Evolutionary conservation across 2,113 vertebrate genomes (phyloP), one percentile per base, ranked within the genome.

Genomic region (Agelaius phoeniceus): DNA sequence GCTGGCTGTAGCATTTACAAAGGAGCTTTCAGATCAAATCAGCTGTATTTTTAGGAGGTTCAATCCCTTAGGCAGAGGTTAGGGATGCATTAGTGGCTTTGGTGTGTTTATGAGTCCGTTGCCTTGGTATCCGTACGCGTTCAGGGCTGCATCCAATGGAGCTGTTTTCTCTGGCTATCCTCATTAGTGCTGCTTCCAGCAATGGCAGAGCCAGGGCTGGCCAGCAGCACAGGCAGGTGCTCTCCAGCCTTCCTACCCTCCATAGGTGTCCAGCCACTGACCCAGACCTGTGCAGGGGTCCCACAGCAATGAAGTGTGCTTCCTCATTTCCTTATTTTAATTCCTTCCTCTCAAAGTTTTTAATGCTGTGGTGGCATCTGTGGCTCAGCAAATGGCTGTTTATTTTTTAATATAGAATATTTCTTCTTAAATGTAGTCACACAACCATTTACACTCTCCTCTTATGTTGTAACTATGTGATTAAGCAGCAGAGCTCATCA

Each of bases 61-160:
- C 87, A 76, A 1, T 79, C 71, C 84, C 87, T 85, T 19, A 57
- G 58, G 93, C 87, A 79, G 79, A 72, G 81, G 87, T 79, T 85
- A 58, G 71, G 54, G 23, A 30, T 21, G n/a, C 62, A 22, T 82
- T 91, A 54, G 71, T 37, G 61, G 46, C 43, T 57, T 18, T 0
- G 2, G 24, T 49, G 66, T 93, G 44, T 81, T 89, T 92, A 31
- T 67, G 68, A 74, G 37, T 21, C 51, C 0, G 2, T 87, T 93
- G 84, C 86, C 48, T 71, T 0, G 0, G 27, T 79, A 14, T 76
- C 69, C 44, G 15, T 21, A 0, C 1, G 52, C 0, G 0, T 52
- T 65, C 35, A 61, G 81, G 37, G 23, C 27, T 51, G 41, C 22
- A 19, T 35, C 39, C 58, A 6, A 52, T 26, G 67, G 63, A 84